Base-by-base conservation (phyloP, 1,140 invertebrate species). In the Zaprionus kolodkinae region DNA sequence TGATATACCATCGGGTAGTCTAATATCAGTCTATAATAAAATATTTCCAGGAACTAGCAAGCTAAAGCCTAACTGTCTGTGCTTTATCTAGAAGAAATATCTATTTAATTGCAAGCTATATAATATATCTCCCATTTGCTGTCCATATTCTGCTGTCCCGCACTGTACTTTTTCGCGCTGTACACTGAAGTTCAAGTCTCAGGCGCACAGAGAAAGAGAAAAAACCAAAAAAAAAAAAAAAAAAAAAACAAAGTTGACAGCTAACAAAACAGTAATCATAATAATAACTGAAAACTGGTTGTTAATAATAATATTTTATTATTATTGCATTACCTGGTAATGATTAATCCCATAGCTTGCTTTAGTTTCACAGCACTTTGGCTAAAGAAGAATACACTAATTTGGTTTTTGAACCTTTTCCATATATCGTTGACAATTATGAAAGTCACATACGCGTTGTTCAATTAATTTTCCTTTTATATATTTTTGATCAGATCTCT, bases 301-400 rank as follows among this genome's bases (percentile, higher is more conserved):
- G 81, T 75, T 85, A 86, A 86, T 85, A 78, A 78, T 70, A 81
- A 85, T 86, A 85, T 86, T 86, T 82, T 86, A 86, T 86, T 86
- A 77, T 85, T 87, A 86, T 86, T 86, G 82, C 82, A 86, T 86
- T 87, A 86, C 82, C 73, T 79, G 83, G 83, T 82, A 86, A 87
- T 87, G 83, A 86, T 86, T 87, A 79, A 86, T 82, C 74, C 67
- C 30, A 50, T 52, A 59, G 64, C 67, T 84, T 76, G 71, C 71
- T 66, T 76, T 59, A 83, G 71, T 83, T 82, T 64, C 33, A 68
- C 40, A 57, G 38, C n/a, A n/a, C n/a, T n/a, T n/a, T n/a, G n/a
- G n/a, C 12, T 10, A 60, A n/a, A 35, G 15, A 43, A 25, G 40
- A 3, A 10, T 45, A 45, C 13, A 7, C n/a, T 15, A 45, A 43